Evolutionary conservation across 2,797 vertebrate species (phyloP).

Genomic region (Pseudomugil tenellus): DNA sequence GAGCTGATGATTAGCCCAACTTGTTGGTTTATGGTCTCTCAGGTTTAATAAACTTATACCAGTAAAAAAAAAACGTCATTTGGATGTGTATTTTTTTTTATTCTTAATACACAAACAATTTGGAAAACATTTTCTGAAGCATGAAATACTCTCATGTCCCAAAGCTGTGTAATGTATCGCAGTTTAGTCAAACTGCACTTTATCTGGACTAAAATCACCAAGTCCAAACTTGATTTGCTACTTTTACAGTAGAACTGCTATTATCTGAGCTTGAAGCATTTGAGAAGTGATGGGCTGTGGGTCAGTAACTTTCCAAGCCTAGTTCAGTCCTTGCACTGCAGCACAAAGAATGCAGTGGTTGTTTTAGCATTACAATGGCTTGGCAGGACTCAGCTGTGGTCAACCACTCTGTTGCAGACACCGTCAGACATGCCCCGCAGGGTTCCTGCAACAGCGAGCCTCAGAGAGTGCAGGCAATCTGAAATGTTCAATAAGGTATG

Average conservation of each 20-base stretch:
- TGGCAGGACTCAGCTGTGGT: slow-evolving; percentile 67
- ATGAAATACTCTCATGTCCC: slow-evolving; percentile 17
- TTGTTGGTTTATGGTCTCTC: slow-evolving; percentile 32
- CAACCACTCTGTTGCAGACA: slow-evolving; percentile 62
- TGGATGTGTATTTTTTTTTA: slow-evolving; percentile 15
- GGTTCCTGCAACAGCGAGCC: slow-evolving; percentile 49
- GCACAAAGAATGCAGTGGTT: slow-evolving; percentile 75
- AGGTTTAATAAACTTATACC: slow-evolving; percentile 17
- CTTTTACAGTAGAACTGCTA: slow-evolving; percentile 31
- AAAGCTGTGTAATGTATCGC: slow-evolving; percentile 20
- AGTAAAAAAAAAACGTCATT: slow-evolving; percentile 38
- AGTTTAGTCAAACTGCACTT: slow-evolving; percentile 10
- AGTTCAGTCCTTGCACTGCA: slow-evolving; percentile 56
- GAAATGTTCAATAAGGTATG: slow-evolving; percentile 46
- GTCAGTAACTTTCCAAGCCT: slow-evolving; percentile 70
- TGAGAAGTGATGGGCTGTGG: slow-evolving; percentile 52
- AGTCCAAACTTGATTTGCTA: slow-evolving; percentile 47
- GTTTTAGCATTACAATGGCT: slow-evolving; percentile 79
- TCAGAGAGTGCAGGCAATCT: slow-evolving; percentile 40
- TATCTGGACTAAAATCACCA: slow-evolving; percentile 23
- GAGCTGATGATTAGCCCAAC: slow-evolving; percentile 11
- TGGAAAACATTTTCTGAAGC: slow-evolving; percentile 18
- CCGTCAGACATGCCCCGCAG: slow-evolving; percentile 61
- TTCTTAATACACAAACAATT: slow-evolving; percentile 38
- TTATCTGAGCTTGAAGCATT: slow-evolving; percentile 52